Evolutionary conservation across 2,888 invertebrate species (phyloP).

Genomic region (Leptinotarsa tumamoca): DNA sequence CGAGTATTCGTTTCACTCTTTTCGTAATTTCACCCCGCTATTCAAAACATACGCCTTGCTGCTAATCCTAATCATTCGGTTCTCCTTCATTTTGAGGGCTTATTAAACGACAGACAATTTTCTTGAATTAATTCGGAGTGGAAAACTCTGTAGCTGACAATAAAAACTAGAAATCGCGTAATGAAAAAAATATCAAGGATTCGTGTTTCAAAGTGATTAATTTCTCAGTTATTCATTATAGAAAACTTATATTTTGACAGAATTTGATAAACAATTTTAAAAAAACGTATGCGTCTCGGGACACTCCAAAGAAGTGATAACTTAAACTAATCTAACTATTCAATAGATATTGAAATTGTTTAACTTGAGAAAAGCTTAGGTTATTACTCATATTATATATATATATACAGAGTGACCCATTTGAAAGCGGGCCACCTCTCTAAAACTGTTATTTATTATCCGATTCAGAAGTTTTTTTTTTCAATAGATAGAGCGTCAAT

Average conservation of each 20-base stretch:
- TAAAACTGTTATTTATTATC: no score
- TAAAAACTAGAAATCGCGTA: conserved; percentile 10
- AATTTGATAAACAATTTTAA: background rate
- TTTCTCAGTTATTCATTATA: background rate
- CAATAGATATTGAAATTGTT: no score
- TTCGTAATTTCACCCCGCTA: conserved; percentile 37
- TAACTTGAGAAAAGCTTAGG: no score
- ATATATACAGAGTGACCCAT: no score
- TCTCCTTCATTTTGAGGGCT: conserved; percentile 29
- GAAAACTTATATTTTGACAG: background rate
- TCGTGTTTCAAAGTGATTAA: background rate
- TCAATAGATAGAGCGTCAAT: no score
- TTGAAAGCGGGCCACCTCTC: no score
- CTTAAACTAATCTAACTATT: no score
- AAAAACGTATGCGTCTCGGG: no score
- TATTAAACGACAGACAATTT: conserved; percentile 26
- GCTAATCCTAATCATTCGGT: conserved; percentile 34
- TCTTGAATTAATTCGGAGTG: conserved; percentile 22
- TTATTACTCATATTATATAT: no score
- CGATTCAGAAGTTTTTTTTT: no score
- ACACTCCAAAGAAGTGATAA: no score
- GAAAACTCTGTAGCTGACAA: conserved; percentile 15
- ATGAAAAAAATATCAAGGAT: background rate
- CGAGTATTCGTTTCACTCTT: conserved; percentile 42
- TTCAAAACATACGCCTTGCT: conserved; percentile 33